Base-by-base conservation (phyloP, 2,888 invertebrate genomes). In the Temnothorax rugatulus region DNA sequence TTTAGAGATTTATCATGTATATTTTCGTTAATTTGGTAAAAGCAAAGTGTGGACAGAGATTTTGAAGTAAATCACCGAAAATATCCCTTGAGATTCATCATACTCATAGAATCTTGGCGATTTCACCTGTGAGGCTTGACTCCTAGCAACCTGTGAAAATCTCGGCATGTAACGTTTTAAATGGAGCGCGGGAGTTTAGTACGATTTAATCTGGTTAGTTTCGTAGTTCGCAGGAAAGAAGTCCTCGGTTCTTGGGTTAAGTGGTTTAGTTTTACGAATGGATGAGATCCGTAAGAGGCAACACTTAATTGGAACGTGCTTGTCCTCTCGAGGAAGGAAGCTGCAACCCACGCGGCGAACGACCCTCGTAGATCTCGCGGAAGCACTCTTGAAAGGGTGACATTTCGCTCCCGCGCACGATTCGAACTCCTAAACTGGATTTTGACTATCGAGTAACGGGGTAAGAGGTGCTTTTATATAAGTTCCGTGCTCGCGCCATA, bases 211-310 rank as follows among this genome's bases (percentile, higher is more conserved):
- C 86, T 90, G 79, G 84, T 90, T 86, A 87, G 90, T 83, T 86
- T 84, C 82, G 89, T 64, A 82, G 83, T 86, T 83, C 61, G 84
- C 83, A 50, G 83, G 59, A 47, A 69, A 63, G 64, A 64, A 87
- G 38, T 77, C 81, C 25, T 61, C 54, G 76, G 74, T 47, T 82
- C 52, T 73, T 68, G 66, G 83, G 88, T 85, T 90, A 90, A 90
- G 89, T 90, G 87, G 87, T 89, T 90, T 88, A 90, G 89, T 90
- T 89, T 90, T 90, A 89, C 89, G 90, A 88, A 90, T 89, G 89
- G 87, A 83, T 84, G 87, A 83, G 89, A 84, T 69, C 85, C 85
- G 85, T 89, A 88, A 87, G 86, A 89, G 89, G 76, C 89, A 88
- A 89, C 89, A 88, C 88, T 89, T 90, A 89, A 90, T 90, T 89